Evolutionary conservation across 2,113 vertebrate species (phyloP), one percentile per base, ranked within the genome.

Genomic region (Motacilla tschutschensis): DNA sequence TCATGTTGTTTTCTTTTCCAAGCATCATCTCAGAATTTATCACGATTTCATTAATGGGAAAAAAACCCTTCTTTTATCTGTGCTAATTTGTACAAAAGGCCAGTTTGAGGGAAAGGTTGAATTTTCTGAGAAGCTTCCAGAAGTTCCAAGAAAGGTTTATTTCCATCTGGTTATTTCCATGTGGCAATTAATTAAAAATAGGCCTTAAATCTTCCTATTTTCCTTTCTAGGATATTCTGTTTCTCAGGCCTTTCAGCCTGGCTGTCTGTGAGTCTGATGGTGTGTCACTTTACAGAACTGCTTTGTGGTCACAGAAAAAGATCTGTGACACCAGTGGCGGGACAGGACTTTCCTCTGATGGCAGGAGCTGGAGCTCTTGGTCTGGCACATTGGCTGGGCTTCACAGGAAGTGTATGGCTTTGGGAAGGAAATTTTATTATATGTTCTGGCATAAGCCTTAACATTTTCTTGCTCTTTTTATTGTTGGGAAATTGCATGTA

Each of bases 111-210:
- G 66, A 55, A 79, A 43, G 38, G 41, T n/a, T 78, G 35, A 72
- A 54, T 92, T 81, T 83, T 76, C 83, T 0, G 0, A 88, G 78
- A 81, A 79, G 36, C 6, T 86, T 86, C 40, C 44, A 26, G 22
- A 79, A 76, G 20, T 89, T 90, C 59, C 46, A 70, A 66, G 63
- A 78, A 86, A 84, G 25, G 25, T 73, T 54, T 4, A n/a, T 78
- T 92, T 91, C 57, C 40, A 71, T 72, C 55, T 66, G 41, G 33
- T 58, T 4, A 31, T 78, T 93, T 91, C 53, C 40, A 67, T 72
- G 47, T 66, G 44, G 36, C 40, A 76, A 62, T 75, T 59, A 83
- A 83, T 93, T 82, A 59, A 88, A 89, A 81, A 69, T 64, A 84
- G 47, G 31, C 28, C 31, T 70, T 12, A 51, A 65, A 89, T 55